These are phyloP conservation scores for Coptodon bakossiorum DNA, from an alignment of 2,113 vertebrate species.

Conservation along the genomic window DNA sequence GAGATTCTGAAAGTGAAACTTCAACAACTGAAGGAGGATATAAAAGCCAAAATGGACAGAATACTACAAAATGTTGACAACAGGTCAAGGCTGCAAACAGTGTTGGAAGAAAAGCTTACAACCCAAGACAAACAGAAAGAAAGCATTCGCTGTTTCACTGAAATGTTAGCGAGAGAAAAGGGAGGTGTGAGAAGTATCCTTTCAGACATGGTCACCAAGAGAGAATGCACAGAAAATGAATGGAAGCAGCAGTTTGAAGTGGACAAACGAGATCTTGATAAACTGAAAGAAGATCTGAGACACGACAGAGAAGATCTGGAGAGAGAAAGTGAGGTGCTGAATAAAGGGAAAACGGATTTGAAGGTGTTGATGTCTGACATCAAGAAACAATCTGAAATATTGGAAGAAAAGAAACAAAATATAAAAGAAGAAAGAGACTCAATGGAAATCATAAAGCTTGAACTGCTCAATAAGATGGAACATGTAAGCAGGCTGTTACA, in stretches of 20 bases:
- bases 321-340: background rate
- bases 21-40: background rate
- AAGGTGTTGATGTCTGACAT: background rate
- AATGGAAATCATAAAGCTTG: background rate
- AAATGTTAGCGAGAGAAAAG: background rate
- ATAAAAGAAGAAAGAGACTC: background rate
- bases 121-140: background rate
- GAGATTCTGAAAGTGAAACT: accelerated
- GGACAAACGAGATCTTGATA: background rate
- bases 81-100: accelerated
- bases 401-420: background rate
- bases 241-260: background rate
- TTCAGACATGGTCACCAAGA: background rate
- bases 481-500: background rate
- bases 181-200: background rate
- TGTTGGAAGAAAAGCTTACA: background rate
- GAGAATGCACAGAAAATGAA: background rate
- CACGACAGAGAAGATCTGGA: background rate
- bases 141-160: background rate
- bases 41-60: background rate
- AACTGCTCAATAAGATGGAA: background rate
- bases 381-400: background rate
- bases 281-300: background rate
- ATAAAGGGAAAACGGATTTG: background rate
- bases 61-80: background rate